Evolutionary conservation across 1,140 invertebrate genomes (phyloP).

Genomic region (Drosophila orosa): DNA sequence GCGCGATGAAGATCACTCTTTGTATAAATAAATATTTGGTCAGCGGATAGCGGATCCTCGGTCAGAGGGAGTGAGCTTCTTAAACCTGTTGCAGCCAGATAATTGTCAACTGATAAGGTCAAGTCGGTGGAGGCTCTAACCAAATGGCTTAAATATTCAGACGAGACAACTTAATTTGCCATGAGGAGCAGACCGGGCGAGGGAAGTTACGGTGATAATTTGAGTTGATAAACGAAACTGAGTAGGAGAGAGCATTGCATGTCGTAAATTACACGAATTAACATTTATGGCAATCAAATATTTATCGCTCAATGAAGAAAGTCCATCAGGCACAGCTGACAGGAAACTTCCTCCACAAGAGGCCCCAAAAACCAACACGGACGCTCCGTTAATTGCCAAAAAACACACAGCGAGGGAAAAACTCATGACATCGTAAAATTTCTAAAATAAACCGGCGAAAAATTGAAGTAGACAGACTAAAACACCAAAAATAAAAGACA

Average conservation of each 20-base stretch:
- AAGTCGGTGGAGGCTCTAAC: constrained; percentile 40
- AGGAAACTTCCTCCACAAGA: constrained; percentile 22
- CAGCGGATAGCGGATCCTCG: constrained; percentile 14
- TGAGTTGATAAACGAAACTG: constrained; percentile 49
- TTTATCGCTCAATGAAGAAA: constrained; percentile 62
- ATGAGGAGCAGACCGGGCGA: constrained; percentile 6
- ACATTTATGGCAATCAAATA: constrained; percentile 63
- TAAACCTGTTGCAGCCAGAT: constrained; percentile 57
- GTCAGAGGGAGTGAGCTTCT: constrained; percentile 15
- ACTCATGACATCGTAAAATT: constrained; percentile 68
- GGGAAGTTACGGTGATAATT: constrained; percentile 33
- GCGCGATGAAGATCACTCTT: constrained; percentile 23
- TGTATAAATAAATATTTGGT: constrained; percentile 60
- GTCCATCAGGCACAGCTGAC: constrained; percentile 42
- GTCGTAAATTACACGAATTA: constrained; percentile 58
- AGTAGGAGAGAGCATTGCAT: constrained; percentile 30
- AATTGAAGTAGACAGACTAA: constrained; percentile 58
- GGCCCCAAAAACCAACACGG: constrained; percentile 20
- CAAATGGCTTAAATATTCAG: constrained; percentile 53
- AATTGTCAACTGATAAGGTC: constrained; percentile 52
- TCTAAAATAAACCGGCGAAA: constrained; percentile 68
- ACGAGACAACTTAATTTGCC: constrained; percentile 50
- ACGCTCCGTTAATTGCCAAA: constrained; percentile 54
- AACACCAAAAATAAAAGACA: constrained; percentile 55
- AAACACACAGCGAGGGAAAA: constrained; percentile 13